Percentiles rank a stretch among this genome's conserved stretches.
Conservation (phyloP, 2,888 invertebrate genomes). For the Drosophila eohydei region DNA sequence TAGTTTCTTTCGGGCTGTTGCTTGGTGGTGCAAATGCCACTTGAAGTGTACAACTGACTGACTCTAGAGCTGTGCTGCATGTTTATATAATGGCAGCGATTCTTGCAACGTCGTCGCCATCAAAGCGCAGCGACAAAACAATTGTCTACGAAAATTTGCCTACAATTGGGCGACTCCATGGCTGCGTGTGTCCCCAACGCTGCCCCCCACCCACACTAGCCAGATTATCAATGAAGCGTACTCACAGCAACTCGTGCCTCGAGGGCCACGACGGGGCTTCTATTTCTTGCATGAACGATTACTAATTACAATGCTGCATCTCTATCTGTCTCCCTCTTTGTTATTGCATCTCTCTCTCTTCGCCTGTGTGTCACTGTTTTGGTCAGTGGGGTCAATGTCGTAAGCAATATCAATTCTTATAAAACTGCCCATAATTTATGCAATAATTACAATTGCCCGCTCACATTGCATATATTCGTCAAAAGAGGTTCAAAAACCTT, state of each 20-base stretch:
- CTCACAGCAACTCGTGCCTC: slow-evolving; percentile 40
- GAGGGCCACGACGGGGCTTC: slow-evolving; percentile 52
- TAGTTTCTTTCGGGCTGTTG: slow-evolving; percentile 1
- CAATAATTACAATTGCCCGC: slow-evolving; percentile 35
- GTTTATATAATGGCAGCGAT: slow-evolving; percentile 80
- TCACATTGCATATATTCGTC: neutral
- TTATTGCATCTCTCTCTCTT: neutral
- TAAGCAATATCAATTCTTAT: slow-evolving; percentile 46
- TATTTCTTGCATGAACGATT: slow-evolving; percentile 83
- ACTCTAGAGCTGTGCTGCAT: slow-evolving; percentile 56
- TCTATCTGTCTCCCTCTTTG: slow-evolving; percentile 19
- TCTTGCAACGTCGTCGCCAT: slow-evolving; percentile 75
- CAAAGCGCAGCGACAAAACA: slow-evolving; percentile 79
- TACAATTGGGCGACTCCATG: slow-evolving; percentile 59
- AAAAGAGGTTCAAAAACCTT: slow-evolving; percentile 43
- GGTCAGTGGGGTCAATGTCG: slow-evolving; percentile 77
- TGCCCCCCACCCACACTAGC: slow-evolving; percentile 25
- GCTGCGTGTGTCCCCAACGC: slow-evolving; percentile 70
- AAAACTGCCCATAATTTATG: slow-evolving; percentile 20
- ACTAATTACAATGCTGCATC: slow-evolving; percentile 76
- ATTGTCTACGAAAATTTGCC: slow-evolving; percentile 71
- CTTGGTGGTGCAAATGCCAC: slow-evolving; percentile 65
- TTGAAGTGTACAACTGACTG: slow-evolving; percentile 78
- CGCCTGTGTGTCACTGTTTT: slow-evolving; percentile 11
- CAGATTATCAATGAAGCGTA: slow-evolving; percentile 75